These are phyloP conservation scores for Esox masquinongy DNA, from an alignment of 2,797 vertebrate species.

Conservation along the genomic window DNA sequence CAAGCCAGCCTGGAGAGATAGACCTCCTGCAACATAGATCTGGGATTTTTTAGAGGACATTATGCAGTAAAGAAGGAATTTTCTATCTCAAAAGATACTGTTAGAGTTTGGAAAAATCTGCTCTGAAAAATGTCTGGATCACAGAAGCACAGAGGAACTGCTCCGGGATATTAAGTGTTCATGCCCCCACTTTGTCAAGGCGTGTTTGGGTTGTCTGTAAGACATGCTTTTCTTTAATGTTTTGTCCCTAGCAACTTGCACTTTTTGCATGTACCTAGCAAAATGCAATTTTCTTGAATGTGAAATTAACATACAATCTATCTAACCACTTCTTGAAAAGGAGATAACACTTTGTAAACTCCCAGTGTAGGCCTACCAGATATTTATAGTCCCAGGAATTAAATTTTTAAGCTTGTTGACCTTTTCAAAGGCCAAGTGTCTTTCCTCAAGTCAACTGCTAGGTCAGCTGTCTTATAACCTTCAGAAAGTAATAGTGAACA, in stretches of 20 bases:
- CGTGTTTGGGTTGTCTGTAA: conserved; percentile 16
- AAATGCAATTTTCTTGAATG: background rate
- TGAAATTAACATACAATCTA: background rate
- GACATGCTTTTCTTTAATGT: conserved; percentile 19
- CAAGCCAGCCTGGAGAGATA: conserved; percentile 83
- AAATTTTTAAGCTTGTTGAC: background rate
- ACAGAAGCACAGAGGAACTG: conserved; percentile 37
- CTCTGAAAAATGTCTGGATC: conserved; percentile 51
- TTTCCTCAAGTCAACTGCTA: background rate
- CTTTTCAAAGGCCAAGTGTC: background rate
- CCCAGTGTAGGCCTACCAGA: background rate
- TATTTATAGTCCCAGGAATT: background rate
- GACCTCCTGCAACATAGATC: conserved; percentile 87
- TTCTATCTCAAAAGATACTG: conserved; percentile 67
- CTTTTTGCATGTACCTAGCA: background rate
- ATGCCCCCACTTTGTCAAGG: conserved; percentile 69
- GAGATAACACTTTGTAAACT: background rate
- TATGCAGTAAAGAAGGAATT: conserved; percentile 80
- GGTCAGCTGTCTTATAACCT: background rate
- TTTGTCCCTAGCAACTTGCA: conserved; percentile 1
- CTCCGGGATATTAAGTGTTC: conserved; percentile 53
- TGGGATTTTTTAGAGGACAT: conserved; percentile 77
- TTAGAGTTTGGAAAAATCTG: conserved; percentile 72
- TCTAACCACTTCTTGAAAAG: background rate
- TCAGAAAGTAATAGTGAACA: background rate